Evolutionary conservation across 2,888 invertebrate genomes (phyloP).

Genomic region (Invenusta paracnida): DNA sequence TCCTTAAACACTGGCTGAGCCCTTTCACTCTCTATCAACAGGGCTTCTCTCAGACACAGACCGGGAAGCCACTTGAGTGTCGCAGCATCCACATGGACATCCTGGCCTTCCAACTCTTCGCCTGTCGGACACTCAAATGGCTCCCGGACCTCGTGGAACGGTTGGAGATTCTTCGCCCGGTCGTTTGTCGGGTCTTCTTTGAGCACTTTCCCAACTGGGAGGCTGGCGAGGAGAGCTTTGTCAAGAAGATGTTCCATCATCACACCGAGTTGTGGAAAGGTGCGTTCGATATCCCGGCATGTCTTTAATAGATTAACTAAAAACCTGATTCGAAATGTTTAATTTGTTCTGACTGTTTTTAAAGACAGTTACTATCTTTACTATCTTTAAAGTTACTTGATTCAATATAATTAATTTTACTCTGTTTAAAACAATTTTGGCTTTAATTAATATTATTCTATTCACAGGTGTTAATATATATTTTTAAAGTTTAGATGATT

Average conservation of each 20-base stretch:
- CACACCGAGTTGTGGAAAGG: slow-evolving; percentile 2
- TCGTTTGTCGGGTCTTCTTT: slow-evolving; percentile 4
- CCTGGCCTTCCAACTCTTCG: neutral
- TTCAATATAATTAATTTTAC: no score
- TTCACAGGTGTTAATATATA: no score
- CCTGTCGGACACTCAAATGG: neutral
- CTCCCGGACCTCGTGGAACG: neutral
- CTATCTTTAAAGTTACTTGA: no score
- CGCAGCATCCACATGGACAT: slow-evolving; percentile 7
- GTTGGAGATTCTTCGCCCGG: neutral
- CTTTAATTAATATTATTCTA: no score
- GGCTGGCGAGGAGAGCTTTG: neutral
- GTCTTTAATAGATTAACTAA: no score
- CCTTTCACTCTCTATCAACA: no score
- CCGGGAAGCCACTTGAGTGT: neutral
- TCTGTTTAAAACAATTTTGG: no score
- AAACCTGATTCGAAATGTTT: no score
- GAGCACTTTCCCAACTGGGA: neutral
- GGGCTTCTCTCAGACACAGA: neutral
- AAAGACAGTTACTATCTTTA: neutral
- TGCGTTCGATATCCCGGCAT: no score
- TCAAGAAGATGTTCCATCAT: neutral
- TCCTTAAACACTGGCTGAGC: no score
- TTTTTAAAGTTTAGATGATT: neutral
- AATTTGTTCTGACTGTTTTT: no score